Evolutionary conservation across 2,888 invertebrate genomes (phyloP), one percentile per base, ranked within the genome.

Genomic region (Erannis defoliaria): DNA sequence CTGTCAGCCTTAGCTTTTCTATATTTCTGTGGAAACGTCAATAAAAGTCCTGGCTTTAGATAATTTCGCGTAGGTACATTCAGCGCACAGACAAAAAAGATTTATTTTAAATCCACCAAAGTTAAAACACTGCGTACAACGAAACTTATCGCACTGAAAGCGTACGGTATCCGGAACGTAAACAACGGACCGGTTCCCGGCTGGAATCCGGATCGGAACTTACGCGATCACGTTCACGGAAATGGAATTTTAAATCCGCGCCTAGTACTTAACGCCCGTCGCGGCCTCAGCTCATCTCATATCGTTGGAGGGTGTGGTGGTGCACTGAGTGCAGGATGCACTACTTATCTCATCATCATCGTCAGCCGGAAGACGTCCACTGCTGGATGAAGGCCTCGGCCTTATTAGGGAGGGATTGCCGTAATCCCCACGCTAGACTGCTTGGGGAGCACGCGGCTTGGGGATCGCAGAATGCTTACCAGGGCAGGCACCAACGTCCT

Each of bases 171-270:
- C 70, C 70, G 68, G 67, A 66, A 73, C 56, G 67, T 62, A 67
- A 65, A 67, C 71, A 74, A 74, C 72, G 63, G 53, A 63, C 71
- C 73, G 66, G 74, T 74, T 68, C 69, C 74, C 71, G 75, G 75
- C 73, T 65, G 58, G 65, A 58, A 67, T 83, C 82, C 86, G 82
- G 84, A 79, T 82, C 84, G 85, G 84, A 89, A 86, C 80, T 81
- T 79, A 80, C 78, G 80, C 78, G 86, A 88, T 86, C 89, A 84
- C 85, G 85, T 82, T 62, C 73, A 62, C 81, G 88, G 89, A 89
- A 90, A 90, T 89, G 86, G 89, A 89, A 89, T 90, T 90, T 90
- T 89, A 89, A 90, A 90, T 89, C 82, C 77, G 73, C 82, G 82
- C 82, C 46, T 84, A 83, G 85, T 84, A 78, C 80, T 84, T 85